Evolutionary conservation across 2,113 vertebrate genomes (phyloP).

Genomic region (Gasterosteus nipponicus): DNA sequence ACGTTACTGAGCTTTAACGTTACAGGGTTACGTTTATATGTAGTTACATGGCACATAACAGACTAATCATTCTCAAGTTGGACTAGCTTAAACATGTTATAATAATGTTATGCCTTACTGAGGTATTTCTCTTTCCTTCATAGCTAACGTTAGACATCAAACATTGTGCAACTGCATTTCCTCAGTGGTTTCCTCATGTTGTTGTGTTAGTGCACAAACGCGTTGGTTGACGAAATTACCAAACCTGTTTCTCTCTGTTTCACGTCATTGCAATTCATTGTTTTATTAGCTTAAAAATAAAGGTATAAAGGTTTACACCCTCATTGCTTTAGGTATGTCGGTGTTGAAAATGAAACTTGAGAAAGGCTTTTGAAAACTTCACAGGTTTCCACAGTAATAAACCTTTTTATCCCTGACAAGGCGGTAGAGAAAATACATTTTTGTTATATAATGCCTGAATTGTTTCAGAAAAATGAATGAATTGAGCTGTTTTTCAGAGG

Average conservation of each 20-base stretch:
- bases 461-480: slow-evolving; percentile 13
- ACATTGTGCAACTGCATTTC: background rate
- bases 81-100: background rate
- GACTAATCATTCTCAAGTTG: background rate
- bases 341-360: background rate
- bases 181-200: background rate
- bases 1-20: background rate
- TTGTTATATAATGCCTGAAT: background rate
- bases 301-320: background rate
- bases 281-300: background rate
- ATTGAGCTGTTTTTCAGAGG: background rate
- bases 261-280: background rate
- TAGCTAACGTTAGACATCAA: background rate
- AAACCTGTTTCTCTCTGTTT: background rate
- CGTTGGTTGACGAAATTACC: background rate
- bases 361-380: background rate
- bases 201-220: background rate
- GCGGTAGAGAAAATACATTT: background rate
- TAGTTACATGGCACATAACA: background rate
- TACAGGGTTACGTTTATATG: background rate
- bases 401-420: background rate
- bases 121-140: background rate
- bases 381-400: background rate
- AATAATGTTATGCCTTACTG: background rate
- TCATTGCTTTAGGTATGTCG: background rate